phyloP scores from a whole-genome alignment of 2,888 invertebrate genomes.

The Desoria tigrina region DNA sequence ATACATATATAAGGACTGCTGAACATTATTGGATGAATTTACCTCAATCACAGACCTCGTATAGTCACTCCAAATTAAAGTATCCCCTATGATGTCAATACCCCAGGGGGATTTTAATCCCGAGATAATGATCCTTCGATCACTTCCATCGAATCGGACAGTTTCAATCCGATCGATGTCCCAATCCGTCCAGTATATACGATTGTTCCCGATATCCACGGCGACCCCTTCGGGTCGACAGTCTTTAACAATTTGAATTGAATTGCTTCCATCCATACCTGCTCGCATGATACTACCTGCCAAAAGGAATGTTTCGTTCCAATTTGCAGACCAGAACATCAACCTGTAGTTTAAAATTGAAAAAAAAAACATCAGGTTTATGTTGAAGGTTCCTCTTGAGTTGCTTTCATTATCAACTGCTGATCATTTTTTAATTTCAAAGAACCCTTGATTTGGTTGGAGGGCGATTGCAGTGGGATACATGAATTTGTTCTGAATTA shows the following conservation, averaged over 20 bases:
- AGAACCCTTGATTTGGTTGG: slow-evolving; percentile 70
- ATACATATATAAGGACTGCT: no score
- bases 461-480: slow-evolving; percentile 71
- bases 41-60: slow-evolving; percentile 72
- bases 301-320: slow-evolving; percentile 65
- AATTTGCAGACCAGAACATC: slow-evolving; percentile 94
- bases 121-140: slow-evolving; percentile 63
- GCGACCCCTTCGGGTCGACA: slow-evolving; percentile 86
- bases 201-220: slow-evolving; percentile 73
- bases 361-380: no score
- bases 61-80: slow-evolving; percentile 93
- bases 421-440: no score
- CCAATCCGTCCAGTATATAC: slow-evolving; percentile 88
- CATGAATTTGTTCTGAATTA: slow-evolving; percentile 65
- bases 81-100: slow-evolving; percentile 78
- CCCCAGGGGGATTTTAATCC: slow-evolving; percentile 81
- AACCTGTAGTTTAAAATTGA: no score
- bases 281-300: slow-evolving; percentile 79
- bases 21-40: no score
- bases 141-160: slow-evolving; percentile 70
- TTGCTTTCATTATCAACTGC: no score
- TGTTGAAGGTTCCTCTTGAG: no score
- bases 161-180: slow-evolving; percentile 71
- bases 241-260: slow-evolving; percentile 64
- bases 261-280: slow-evolving; percentile 79